phyloP scores from a whole-genome alignment of 1,140 invertebrate genomes.

The Lethocerus indicus region DNA sequence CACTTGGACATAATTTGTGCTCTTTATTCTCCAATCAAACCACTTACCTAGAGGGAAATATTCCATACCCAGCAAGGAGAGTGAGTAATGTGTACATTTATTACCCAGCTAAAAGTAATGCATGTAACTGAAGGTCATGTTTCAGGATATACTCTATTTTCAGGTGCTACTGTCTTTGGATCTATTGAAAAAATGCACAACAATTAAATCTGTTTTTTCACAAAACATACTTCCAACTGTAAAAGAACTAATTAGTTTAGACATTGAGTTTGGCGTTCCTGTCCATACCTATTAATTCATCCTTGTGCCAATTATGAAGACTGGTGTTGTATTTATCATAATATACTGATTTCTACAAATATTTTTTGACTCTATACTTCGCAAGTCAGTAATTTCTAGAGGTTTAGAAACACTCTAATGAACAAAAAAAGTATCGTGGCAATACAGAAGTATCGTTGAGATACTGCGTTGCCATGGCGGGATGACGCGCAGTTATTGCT shows the following conservation, averaged over 20 bases:
- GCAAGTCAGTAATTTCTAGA: background rate
- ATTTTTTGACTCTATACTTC: background rate
- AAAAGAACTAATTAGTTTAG: slow-evolving; percentile 6
- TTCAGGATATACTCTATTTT: background rate
- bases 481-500: too few relatives aligned
- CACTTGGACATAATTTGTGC: too few relatives aligned
- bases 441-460: background rate
- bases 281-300: background rate
- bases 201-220: background rate
- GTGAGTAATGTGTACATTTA: background rate
- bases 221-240: background rate
- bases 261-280: slow-evolving; percentile 7
- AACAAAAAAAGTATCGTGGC: background rate
- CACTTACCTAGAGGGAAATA: too few relatives aligned
- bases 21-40: too few relatives aligned
- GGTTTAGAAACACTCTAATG: background rate
- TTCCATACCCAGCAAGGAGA: background rate
- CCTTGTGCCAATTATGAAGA: background rate
- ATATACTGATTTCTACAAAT: background rate
- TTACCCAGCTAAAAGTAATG: background rate
- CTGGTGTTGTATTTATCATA: background rate
- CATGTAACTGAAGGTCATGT: background rate
- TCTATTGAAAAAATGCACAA: background rate
- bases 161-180: background rate
- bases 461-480: too few relatives aligned